Evolutionary conservation across 2,888 invertebrate species (phyloP).

Genomic region (Azorinus chamasolen): DNA sequence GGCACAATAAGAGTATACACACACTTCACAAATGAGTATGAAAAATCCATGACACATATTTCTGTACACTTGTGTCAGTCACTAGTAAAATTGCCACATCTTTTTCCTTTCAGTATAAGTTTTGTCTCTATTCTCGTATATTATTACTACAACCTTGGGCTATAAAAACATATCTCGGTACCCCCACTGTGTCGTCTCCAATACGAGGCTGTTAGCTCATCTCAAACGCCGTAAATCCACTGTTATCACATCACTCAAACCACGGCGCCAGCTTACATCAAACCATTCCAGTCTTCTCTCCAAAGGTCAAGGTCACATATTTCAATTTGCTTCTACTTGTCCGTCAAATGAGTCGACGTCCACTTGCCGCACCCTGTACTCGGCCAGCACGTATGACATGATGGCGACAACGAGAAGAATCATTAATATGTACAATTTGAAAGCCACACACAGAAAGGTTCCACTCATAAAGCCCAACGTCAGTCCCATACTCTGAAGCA

Average conservation of each 20-base stretch:
- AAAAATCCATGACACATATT: too few species aligned
- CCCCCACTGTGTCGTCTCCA: too few species aligned
- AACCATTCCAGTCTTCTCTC: not conserved
- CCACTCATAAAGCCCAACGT: slow-evolving; percentile 82
- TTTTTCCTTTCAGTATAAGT: too few species aligned
- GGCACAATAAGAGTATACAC: too few species aligned
- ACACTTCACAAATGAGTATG: too few species aligned
- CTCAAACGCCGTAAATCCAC: not conserved
- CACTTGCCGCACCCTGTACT: slow-evolving; percentile 81
- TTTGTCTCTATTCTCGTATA: too few species aligned
- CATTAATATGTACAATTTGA: slow-evolving; percentile 83
- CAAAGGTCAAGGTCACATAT: not conserved
- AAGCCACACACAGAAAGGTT: slow-evolving; percentile 80
- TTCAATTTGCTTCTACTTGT: slow-evolving; percentile 49
- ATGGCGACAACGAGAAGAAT: slow-evolving; percentile 82
- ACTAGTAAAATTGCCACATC: too few species aligned
- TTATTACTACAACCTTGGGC: too few species aligned
- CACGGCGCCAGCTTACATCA: not conserved
- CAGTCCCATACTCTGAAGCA: slow-evolving; percentile 85
- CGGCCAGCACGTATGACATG: slow-evolving; percentile 84
- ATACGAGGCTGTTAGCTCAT: too few species aligned
- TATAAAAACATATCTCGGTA: too few species aligned
- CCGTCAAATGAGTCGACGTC: slow-evolving; percentile 64
- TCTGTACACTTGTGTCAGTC: too few species aligned
- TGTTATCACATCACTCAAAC: not conserved